phyloP scores from a whole-genome alignment of 2,888 invertebrate genomes.

The Mycalesis mineus region DNA sequence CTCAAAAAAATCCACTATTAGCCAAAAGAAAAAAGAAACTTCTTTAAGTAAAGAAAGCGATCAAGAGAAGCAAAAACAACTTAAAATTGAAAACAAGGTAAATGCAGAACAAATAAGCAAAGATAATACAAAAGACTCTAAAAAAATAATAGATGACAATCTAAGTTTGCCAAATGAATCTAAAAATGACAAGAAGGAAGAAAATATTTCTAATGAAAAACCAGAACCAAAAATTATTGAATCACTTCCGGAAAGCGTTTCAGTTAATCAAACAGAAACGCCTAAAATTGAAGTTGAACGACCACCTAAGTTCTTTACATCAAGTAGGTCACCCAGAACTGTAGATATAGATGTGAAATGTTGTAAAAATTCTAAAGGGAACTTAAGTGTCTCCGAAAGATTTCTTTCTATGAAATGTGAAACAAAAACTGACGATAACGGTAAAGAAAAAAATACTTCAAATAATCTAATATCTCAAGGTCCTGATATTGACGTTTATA shows the following conservation, averaged over 20 bases:
- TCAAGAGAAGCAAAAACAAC: constrained; percentile 29
- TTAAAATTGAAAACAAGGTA: constrained; percentile 28
- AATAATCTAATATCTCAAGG: constrained; percentile 63
- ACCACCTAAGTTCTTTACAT: constrained; percentile 71
- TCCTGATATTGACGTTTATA: constrained; percentile 69
- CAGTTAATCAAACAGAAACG: constrained; percentile 37
- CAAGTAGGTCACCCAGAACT: constrained; percentile 61
- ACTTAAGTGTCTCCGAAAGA: constrained; percentile 64
- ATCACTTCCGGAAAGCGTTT: constrained; percentile 6
- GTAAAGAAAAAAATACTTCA: constrained; percentile 52
- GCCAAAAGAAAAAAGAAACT: constrained; percentile 48
- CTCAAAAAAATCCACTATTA: constrained; percentile 48
- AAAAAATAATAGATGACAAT: constrained; percentile 15
- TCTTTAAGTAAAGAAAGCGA: constrained; percentile 28
- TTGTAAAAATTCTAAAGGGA: constrained; percentile 69
- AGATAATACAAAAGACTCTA: constrained; percentile 15
- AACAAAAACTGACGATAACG: constrained; percentile 53
- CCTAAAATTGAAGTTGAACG: constrained; percentile 62
- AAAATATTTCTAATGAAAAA: constrained; percentile 31
- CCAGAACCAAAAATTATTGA: constrained; percentile 34
- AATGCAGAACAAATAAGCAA: constrained; percentile 12
- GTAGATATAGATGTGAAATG: constrained; percentile 72
- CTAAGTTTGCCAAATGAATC: constrained; percentile 29
- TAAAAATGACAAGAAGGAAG: constrained; percentile 28
- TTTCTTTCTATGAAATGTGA: constrained; percentile 65